Evolutionary conservation across 2,888 invertebrate genomes (phyloP).

Genomic region (Drosophila demipolita): DNA sequence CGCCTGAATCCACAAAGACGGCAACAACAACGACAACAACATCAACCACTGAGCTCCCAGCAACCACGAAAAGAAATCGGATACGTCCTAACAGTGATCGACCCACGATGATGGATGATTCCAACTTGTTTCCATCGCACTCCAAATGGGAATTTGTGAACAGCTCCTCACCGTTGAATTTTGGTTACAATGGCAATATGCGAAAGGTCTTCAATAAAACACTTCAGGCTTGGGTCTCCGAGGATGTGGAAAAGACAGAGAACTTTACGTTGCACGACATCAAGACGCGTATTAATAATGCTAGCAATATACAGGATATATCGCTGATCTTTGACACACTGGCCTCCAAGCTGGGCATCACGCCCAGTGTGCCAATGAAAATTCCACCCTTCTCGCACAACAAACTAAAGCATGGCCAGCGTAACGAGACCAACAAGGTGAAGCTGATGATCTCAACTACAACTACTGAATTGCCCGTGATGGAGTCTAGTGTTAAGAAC

Average conservation of each 20-base stretch:
- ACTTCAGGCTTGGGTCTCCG: conserved; percentile 88
- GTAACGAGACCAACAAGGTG: conserved; percentile 69
- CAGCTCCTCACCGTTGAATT: conserved; percentile 77
- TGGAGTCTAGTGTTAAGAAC: conserved; percentile 47
- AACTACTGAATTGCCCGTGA: conserved; percentile 32
- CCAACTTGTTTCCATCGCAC: conserved; percentile 84
- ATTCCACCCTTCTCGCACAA: conserved; percentile 84
- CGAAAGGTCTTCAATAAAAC: conserved; percentile 88
- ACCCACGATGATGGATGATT: conserved; percentile 81
- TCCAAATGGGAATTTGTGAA: conserved; percentile 88
- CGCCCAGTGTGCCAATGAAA: conserved; percentile 82
- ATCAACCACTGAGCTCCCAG: conserved; percentile 37
- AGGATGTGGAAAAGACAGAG: conserved; percentile 85
- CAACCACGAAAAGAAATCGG: conserved; percentile 71
- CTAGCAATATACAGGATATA: conserved; percentile 87
- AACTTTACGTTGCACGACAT: conserved; percentile 81
- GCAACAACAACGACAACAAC: conserved; percentile 42
- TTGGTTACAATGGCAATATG: conserved; percentile 83
- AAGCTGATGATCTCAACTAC: conserved; percentile 56
- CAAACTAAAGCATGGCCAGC: conserved; percentile 80
- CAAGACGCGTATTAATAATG: conserved; percentile 83
- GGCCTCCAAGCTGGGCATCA: conserved; percentile 86
- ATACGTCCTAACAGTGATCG: conserved; percentile 67
- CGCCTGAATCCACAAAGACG: conserved; percentile 18
- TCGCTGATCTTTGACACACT: conserved; percentile 88